Percentiles rank a stretch among this genome's conserved stretches.
Evolutionary conservation across 2,113 vertebrate species (phyloP).

Genomic region (Herpailurus yagouaroundi): DNA sequence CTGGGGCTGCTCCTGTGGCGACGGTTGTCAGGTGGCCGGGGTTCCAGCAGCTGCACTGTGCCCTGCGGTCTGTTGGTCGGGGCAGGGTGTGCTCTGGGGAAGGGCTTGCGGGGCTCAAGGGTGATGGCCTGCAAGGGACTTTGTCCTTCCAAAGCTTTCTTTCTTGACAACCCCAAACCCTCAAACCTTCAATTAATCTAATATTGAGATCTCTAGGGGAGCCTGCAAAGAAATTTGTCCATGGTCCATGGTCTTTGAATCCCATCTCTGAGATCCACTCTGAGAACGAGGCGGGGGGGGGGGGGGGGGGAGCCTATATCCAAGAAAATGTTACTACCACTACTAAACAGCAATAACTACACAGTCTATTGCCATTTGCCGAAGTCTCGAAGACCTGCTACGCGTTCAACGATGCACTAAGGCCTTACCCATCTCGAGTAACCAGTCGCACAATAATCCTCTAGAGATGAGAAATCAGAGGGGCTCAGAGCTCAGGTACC

Average conservation of each 20-base stretch:
- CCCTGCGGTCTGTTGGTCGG: neutral
- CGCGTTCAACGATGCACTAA: too few relatives aligned
- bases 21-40: neutral
- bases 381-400: neutral
- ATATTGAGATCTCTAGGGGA: neutral
- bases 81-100: too few relatives aligned
- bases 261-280: neutral
- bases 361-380: neutral
- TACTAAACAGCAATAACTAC: neutral
- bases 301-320: neutral
- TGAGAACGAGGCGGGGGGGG: neutral
- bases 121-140: neutral
- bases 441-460: neutral
- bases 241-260: neutral
- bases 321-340: neutral
- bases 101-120: neutral
- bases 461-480: neutral
- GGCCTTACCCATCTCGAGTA: accelerated
- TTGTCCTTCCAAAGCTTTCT: neutral
- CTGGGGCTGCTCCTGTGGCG: neutral
- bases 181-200: neutral
- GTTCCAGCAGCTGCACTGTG: neutral
- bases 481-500: neutral
- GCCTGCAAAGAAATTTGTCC: neutral
- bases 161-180: too few relatives aligned